Percentiles rank a stretch among this genome's conserved stretches.
Evolutionary conservation across 2,888 invertebrate species (phyloP).

Genomic region (Sphaerophoria rueppellii): DNA sequence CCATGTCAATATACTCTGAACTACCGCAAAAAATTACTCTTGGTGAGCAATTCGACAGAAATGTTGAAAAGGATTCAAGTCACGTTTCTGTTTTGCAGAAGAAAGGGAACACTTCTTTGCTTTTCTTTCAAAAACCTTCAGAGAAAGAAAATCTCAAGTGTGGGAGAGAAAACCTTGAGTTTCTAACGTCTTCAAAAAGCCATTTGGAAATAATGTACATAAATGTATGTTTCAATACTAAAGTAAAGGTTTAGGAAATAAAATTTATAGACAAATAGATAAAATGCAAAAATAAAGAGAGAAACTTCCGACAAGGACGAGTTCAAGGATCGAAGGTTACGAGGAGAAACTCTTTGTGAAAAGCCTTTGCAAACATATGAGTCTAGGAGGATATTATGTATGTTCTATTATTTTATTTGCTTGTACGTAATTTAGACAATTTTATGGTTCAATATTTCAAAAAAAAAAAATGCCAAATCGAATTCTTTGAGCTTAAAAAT

Average conservation of each 20-base stretch:
- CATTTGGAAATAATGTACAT: conserved; percentile 12
- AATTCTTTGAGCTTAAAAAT: conserved; percentile 12
- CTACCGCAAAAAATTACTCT: background rate
- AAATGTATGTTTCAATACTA: conserved; percentile 17
- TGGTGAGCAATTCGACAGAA: conserved; percentile 8
- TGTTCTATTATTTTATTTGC: background rate
- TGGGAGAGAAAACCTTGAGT: conserved; percentile 15
- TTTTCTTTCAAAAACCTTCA: background rate
- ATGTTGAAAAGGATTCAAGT: conserved; percentile 19
- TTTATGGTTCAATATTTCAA: too few species aligned
- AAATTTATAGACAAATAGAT: conserved; percentile 35
- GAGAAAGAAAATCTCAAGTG: background rate
- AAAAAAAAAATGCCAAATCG: too few species aligned
- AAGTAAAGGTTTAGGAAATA: conserved; percentile 28
- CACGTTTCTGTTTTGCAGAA: conserved; percentile 23
- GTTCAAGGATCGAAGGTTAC: background rate
- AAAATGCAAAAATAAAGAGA: background rate
- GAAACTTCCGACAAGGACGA: conserved; percentile 16
- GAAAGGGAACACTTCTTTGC: background rate
- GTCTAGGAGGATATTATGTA: background rate
- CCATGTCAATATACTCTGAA: background rate
- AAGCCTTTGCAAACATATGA: too few species aligned
- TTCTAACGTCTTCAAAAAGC: background rate
- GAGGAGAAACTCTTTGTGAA: too few species aligned
- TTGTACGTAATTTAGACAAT: too few species aligned